Conservation (phyloP, 2,113 vertebrate species). For the Capra hircus region DNA sequence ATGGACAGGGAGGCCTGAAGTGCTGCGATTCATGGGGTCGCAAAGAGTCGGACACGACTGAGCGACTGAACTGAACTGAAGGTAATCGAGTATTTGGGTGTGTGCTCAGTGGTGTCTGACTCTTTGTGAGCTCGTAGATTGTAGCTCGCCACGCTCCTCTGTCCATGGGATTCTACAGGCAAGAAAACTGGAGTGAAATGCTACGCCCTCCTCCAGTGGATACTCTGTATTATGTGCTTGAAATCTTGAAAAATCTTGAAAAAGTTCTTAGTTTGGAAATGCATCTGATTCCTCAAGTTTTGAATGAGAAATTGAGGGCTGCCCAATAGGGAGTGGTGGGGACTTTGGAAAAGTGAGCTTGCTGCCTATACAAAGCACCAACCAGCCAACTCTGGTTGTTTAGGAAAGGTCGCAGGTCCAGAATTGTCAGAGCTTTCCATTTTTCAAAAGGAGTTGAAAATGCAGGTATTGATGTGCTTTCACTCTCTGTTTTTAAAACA, state of each 20-base stretch:
- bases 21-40: accelerated
- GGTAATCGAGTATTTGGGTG: background rate
- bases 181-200: background rate
- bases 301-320: background rate
- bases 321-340: background rate
- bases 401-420: background rate
- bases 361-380: too few species aligned
- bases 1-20: background rate
- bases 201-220: background rate
- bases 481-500: background rate
- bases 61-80: background rate
- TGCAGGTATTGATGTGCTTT: background rate
- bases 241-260: background rate
- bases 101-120: background rate
- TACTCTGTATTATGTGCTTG: background rate
- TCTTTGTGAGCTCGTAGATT: background rate
- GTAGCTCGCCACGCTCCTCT: background rate
- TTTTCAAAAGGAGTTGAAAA: background rate
- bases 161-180: background rate
- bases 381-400: background rate
- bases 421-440: background rate
- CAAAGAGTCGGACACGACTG: background rate
- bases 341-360: background rate
- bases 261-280: background rate
- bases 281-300: background rate